Base-by-base conservation (phyloP, 2,113 vertebrate species). In the Siniperca knerii region DNA sequence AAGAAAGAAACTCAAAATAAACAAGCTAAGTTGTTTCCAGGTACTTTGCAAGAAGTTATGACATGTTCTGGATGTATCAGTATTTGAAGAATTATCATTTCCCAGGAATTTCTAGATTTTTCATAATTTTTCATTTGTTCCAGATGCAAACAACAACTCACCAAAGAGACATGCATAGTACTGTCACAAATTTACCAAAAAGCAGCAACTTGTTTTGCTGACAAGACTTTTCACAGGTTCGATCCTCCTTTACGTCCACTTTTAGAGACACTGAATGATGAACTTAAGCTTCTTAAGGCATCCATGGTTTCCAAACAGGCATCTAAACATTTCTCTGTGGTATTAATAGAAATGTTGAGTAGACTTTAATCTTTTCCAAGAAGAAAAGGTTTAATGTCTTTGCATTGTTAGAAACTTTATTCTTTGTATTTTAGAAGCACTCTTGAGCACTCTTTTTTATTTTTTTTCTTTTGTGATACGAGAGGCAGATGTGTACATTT, bases 1-100 rank as follows among this genome's bases (percentile, higher is more conserved):
- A 75, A 86, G 68, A 81, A 68, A 64, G 40, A 73, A 85, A 91
- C 37, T 87, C 66, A 29, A 81, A 84, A 82, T 74, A 90, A 91
- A 89, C 87, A 85, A 85, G 78, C 29, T 23, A 18, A 83, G 71
- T 74, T 81, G 40, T 80, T 82, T 48, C 10, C 9, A 42, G 8
- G 60, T 42, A 68, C 29, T 86, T 62, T 76, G 52, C 20, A 52
- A 18, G 23, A 60, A 77, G 52, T 74, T 71, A 8, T 50, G 50
- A 50, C 55, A 52, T 58, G 9, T 37, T 82, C n/a, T 48, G 72
- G 48, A 33, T 52, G 29, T 16, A 8, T 33, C 29, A 2, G 7
- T 60, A 0, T 46, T 83, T 78, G n/a, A 15, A 68, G 20, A 48
- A 48, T 13, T 8, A 8, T 54, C 1, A 21, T 54, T 48, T 48